Evolutionary conservation across 2,797 vertebrate species (phyloP), one percentile per base, ranked within the genome.

Genomic region (Chelonia mydas): DNA sequence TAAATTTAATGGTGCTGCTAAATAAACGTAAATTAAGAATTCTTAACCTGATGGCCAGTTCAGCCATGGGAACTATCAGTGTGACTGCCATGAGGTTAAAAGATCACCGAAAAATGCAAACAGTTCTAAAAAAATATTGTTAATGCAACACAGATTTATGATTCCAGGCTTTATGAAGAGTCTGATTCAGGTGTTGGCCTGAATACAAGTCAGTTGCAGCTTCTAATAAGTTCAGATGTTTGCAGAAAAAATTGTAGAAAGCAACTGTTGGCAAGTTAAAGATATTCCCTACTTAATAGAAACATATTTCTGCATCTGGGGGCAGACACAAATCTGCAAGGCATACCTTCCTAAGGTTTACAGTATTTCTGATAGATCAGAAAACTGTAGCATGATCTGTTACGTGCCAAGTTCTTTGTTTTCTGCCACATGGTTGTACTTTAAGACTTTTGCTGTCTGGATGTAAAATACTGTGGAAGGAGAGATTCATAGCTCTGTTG

Each of bases 281-380:
- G 68, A 78, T 96, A 51, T 95, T n/a, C 15, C 95, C 74, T 91
- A 31, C 81, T 91, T 93, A 90, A 80, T 72, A 53, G 90, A 3
- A 85, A 17, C 11, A 5, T 65, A 89, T 96, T 96, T 96, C 94
- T 90, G 37, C 51, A 93, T 49, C 89, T 94, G 92, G 95, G 90
- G 94, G 81, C 92, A 96, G 95, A 92, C 85, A 87, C 68, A 78
- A 25, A 76, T 90, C 81, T 95, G 84, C 25, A 68, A 88, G 94
- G 55, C 88, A 72, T 76, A 74, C 51, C 84, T 95, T 93, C 83
- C 51, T 87, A 93, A 90, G 6, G 5, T 92, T 94, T 93, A 50
- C 61, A 55, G 50, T 95, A 50, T 92, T 96, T 95, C 77, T 53
- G 33, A 51, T 37, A 37, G 13, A 15, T 72, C 37, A 72, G 33